Evolutionary conservation across 2,797 vertebrate genomes (phyloP), one percentile per base, ranked within the genome.

Genomic region (Phataginus tricuspis): DNA sequence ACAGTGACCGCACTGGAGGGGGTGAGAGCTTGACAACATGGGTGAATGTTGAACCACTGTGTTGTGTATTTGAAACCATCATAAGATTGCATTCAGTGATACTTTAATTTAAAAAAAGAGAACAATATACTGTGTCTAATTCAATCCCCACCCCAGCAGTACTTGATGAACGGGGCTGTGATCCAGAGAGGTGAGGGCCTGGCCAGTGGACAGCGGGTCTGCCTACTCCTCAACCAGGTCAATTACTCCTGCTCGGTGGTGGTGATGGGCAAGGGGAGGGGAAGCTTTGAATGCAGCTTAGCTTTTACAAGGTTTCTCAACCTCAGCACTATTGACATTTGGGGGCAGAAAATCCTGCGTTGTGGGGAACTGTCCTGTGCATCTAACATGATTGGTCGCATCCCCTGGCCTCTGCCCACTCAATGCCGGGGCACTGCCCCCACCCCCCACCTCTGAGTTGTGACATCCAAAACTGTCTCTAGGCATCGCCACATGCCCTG

Each of bases 341-440:
- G 0, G 9, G 42, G 10, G 31, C 78, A 61, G 66, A 91, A 80
- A 59, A 8, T 25, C 13, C 15, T 45, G 37, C 12, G 68, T 23
- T 49, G 72, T 53, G 25, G 29, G 68, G 6, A 63, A 61, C 34
- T 49, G 19, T 10, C 19, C 16, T 16, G 9, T 4, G 8, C 27
- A 8, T 23, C 49, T 69, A 66, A 34, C 39, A 31, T 2, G 19
- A 74, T n/a, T 16, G 68, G 61, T 34, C 55, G 29, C 1, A 21
- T 59, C 53, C n/a, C 29, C n/a, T 84, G 82, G 25, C 21, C 13
- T 55, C 66, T 78, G 7, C 51, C 4, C 4, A 2, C 64, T 63
- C 0, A 0, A 69, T 19, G 8, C 39, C 15, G 0, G 27, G 14
- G n/a, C 27, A 59, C 27, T 71, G 64, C 1, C 9, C 2, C 57